Evolutionary conservation across 2,888 invertebrate species (phyloP), one percentile per base, ranked within the genome.

Genomic region (Anodontia alba): DNA sequence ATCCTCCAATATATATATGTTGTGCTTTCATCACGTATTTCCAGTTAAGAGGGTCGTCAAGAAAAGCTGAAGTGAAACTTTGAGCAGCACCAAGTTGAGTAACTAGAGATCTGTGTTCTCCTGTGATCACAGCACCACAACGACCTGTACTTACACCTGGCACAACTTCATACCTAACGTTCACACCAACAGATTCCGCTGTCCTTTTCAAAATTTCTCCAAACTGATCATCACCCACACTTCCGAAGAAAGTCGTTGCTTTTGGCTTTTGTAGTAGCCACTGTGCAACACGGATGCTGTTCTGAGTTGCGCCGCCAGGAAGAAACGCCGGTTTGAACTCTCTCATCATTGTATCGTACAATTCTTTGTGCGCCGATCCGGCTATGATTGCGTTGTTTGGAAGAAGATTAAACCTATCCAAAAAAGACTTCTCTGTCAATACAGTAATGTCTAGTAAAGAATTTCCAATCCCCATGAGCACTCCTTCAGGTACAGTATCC

Each of bases 231-330:
- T 96, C 96, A 0, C 99, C 99, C 7, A 99, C 98, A 92, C 97
- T 97, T 0, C 99, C 99, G 95, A 99, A 98, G 95, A 98, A 99
- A 0, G 97, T 97, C 57, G 97, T 96, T 0, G 97, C 95, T 81
- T 96, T 96, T 0, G 98, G 98, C 84, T 96, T 96, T 87, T 96
- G 96, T 73, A 99, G 94, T 74, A 99, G 96, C 99, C 99, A 99
- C 96, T 99, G 96, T 38, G 97, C 97, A 0, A 99, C 98, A 86
- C 99, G 96, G 88, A 99, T 95, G 38, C 98, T 96, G 95, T 99
- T 99, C 95, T 99, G 99, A 0, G 97, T 98, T 46, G 99, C 97
- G 76, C 99, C 99, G n/a, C 99, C 99, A 1, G 99, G 99, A 79
- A 98, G 97, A 94, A 97, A 99, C 78, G 98, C 97, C 0, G 91